These are phyloP conservation scores for Sebastes iracundus DNA, from an alignment of 2,797 vertebrate species.

Conservation along the genomic window DNA sequence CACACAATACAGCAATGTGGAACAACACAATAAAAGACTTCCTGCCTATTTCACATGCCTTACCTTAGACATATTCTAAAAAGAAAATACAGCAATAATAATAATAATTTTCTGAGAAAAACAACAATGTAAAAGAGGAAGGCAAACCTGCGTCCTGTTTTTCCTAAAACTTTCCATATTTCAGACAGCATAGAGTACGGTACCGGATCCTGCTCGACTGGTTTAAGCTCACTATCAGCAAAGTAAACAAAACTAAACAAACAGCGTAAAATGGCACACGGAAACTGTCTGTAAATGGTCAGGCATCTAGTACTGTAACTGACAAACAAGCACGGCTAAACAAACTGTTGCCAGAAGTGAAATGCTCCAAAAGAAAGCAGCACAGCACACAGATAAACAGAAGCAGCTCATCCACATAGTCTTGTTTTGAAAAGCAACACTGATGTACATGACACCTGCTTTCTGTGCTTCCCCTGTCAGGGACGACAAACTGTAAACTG, in stretches of 20 bases:
- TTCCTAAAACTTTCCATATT: constrained; percentile 51
- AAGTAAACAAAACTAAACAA: constrained; percentile 73
- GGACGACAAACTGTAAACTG: constrained; percentile 21
- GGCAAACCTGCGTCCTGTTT: constrained; percentile 40
- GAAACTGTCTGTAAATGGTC: background rate
- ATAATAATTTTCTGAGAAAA: background rate
- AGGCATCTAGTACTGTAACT: background rate
- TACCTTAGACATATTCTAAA: background rate
- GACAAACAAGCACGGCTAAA: constrained; percentile 8
- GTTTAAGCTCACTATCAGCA: constrained; percentile 62
- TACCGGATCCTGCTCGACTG: constrained; percentile 63
- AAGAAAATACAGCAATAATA: background rate
- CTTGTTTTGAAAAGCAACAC: background rate
- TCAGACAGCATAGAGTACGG: constrained; percentile 29
- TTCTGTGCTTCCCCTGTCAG: constrained; percentile 12
- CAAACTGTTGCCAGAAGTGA: constrained; percentile 22
- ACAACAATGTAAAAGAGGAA: constrained; percentile 6
- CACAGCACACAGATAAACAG: constrained; percentile 18
- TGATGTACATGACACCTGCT: constrained; percentile 28
- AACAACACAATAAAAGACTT: background rate
- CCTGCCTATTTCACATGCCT: background rate
- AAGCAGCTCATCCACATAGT: background rate
- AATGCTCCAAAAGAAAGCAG: constrained; percentile 3
- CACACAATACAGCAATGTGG: background rate
- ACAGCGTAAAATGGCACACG: constrained; percentile 24